Conservation (phyloP, 2,113 vertebrate species). For the Triplophysa rosa region DNA sequence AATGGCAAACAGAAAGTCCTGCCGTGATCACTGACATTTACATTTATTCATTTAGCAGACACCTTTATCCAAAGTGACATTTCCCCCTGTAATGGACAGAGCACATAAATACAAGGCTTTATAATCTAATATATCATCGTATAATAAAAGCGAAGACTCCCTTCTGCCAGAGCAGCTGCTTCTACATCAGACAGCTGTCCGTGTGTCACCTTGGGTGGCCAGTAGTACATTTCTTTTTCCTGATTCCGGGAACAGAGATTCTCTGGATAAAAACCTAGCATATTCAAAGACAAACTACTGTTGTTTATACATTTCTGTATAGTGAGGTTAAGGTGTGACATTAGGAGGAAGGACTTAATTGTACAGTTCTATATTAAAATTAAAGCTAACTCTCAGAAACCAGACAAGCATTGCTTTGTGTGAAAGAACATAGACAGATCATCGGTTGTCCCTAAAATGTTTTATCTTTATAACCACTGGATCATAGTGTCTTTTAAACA, state of each 20-base stretch:
- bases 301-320: not conserved
- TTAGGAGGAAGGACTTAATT: not conserved
- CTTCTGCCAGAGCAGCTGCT: slow-evolving; percentile 32
- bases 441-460: not conserved
- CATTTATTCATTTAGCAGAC: no score
- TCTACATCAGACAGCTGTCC: slow-evolving; percentile 11
- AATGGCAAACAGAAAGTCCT: not conserved
- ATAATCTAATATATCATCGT: no score
- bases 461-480: not conserved
- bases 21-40: not conserved
- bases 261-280: not conserved
- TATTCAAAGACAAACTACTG: not conserved
- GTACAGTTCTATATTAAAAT: not conserved
- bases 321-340: not conserved
- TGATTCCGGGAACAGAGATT: not conserved
- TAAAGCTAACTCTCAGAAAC: slow-evolving; percentile 1
- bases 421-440: not conserved
- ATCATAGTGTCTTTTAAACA: no score
- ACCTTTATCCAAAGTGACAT: no score
- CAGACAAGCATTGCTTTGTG: not conserved
- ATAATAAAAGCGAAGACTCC: not conserved
- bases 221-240: slow-evolving; percentile 8
- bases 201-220: not conserved
- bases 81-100: no score
- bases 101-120: no score